Base-by-base conservation (phyloP, 1,140 invertebrate genomes). In the Sinonovacula constricta region DNA sequence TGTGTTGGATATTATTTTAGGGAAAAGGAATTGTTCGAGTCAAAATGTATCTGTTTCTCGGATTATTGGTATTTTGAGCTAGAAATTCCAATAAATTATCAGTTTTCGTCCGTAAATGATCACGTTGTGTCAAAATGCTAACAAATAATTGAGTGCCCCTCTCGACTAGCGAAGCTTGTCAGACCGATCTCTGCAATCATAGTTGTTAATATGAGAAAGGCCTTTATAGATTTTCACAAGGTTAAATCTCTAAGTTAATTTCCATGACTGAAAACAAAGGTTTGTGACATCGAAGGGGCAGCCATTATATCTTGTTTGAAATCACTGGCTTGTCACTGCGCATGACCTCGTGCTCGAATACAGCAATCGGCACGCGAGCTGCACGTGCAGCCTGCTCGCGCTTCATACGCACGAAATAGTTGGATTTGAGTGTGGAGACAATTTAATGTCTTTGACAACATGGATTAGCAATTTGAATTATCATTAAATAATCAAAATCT, bases 71-170 rank as follows among this genome's bases (percentile, higher is more conserved):
- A 76, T 76, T 76, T 49, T 31, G n/a, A 24, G n/a, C n/a, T 31
- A 66, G 72, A 67, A 76, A 67, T 76, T 76, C 59, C 72, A 67
- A 76, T 76, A 76, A 76, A 76, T 76, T 63, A 76, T 67, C 72
- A 49, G 72, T 76, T 76, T 76, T 76, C 72, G 62, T 31, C 22
- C 7, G 59, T 76, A 76, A 76, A 76, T 76, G 72, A 76, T 67
- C 72, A 67, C 72, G 59, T 34, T 39, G 45, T 76, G 72, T 76
- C 72, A 76, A 76, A 76, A 76, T 67, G 66, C 49, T 57, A 51
- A 76, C 60, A 76, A 76, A 76, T 76, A 76, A 76, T 76, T 76
- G 72, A 66, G 63, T 57, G 53, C 24, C 62, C 18, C 34, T 54
- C 36, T 67, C 49, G 7, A 18, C 39, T 45, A 7, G 7, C 39